phyloP scores from a whole-genome alignment of 2,113 vertebrate genomes.

The Ramphastos sulfuratus region DNA sequence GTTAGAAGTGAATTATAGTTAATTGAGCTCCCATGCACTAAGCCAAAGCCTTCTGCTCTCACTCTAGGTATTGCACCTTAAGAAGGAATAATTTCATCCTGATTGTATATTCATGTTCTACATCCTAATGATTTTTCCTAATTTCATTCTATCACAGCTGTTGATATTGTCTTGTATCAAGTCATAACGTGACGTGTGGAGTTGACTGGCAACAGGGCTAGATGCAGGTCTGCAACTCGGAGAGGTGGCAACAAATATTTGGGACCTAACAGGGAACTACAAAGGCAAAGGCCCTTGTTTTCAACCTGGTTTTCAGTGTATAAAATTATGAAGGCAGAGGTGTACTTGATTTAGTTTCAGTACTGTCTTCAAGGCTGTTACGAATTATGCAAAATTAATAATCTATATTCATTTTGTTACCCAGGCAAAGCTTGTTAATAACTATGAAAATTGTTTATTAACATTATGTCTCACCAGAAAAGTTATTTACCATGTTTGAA shows the following conservation, averaged over 20 bases:
- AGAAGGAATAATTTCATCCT: neutral
- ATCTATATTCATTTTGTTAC: no score
- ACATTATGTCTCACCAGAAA: no score
- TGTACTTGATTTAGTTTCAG: neutral
- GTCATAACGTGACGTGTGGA: accelerated
- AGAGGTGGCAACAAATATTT: neutral
- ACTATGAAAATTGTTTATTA: no score
- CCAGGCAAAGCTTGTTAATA: no score
- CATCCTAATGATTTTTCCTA: neutral
- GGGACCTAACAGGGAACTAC: neutral
- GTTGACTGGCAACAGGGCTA: neutral
- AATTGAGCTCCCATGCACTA: neutral
- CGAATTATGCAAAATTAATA: no score
- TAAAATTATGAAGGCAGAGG: neutral
- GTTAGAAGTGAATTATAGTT: neutral
- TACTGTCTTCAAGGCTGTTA: neutral
- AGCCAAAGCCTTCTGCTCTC: neutral
- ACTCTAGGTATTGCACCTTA: neutral
- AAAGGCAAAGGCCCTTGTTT: neutral
- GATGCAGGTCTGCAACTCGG: neutral
- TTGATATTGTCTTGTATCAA: neutral
- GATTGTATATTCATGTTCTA: neutral
- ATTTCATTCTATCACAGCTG: neutral
- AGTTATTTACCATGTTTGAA: no score
- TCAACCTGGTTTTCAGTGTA: neutral